Evolutionary conservation across 2,888 invertebrate species (phyloP), one percentile per base, ranked within the genome.

Genomic region (Hypolimnas misippus): DNA sequence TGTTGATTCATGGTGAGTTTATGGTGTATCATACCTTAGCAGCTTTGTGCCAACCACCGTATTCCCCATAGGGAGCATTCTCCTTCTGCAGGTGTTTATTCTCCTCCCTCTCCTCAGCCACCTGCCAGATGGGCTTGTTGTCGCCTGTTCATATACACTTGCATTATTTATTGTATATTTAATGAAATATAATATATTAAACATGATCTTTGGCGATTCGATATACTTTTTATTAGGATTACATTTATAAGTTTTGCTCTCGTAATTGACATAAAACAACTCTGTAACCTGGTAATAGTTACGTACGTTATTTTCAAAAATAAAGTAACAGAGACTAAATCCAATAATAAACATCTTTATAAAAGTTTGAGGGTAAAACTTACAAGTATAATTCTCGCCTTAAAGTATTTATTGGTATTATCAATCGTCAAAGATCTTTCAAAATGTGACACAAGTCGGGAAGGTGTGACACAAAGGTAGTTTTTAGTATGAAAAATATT

Each of bases 21-120:
- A n/a, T n/a, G n/a, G n/a, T n/a, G n/a, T n/a, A n/a, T n/a, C n/a
- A n/a, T n/a, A 67, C 68, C 93, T 98, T 99, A 53, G 98, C 98
- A 57, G 98, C 98, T 89, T 98, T 99, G 84, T 99, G 98, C 98
- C 98, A 99, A 19, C 98, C 98, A 14, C 98, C 98, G 78, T 97
- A 97, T 77, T 97, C 97, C 4, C 97, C 97, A 74, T 97, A 97
- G 0, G 98, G 98, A 19, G 96, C 96, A 81, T 97, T 97, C 81
- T 97, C 97, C 79, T 96, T 95, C 87, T 97, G 97, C 79, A 96
- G 93, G 75, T 94, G 95, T 87, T 99, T 99, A 88, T 98, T 98
- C 85, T 98, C 99, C 86, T 99, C 99, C 3, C 99, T 94, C 81
- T 99, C 99, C 87, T 99, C 99, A 0, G 99, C 99, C 77, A 99